A percentile compares a stretch with the other conserved stretches of the same genome.
phyloP scores from a whole-genome alignment of 2,113 vertebrate genomes.

The Laticauda laticaudata region DNA sequence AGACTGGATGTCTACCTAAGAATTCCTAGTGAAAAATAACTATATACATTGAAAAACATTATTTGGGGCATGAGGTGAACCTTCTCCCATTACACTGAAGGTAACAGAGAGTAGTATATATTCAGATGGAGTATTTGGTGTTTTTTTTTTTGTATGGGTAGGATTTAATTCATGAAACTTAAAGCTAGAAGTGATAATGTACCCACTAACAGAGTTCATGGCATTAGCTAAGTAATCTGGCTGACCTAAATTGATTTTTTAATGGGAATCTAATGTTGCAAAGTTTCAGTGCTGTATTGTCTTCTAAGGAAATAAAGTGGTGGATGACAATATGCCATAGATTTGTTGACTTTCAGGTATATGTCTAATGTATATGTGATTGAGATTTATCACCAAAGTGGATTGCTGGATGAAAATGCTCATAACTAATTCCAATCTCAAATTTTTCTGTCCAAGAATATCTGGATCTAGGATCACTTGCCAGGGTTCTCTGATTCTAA shows the following conservation, averaged over 20 bases:
- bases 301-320: background rate
- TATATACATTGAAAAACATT: background rate
- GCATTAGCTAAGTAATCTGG: background rate
- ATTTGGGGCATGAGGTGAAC: background rate
- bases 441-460: background rate
- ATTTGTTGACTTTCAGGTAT: background rate
- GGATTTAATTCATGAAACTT: background rate
- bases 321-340: background rate
- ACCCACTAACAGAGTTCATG: background rate
- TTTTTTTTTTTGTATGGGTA: background rate
- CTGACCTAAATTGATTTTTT: background rate
- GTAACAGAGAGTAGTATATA: background rate
- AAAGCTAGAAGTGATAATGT: background rate
- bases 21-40: background rate
- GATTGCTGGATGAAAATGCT: background rate
- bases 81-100: background rate
- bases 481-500: background rate
- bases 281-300: background rate
- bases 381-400: background rate
- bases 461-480: background rate
- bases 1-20: background rate
- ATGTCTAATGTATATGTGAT: background rate
- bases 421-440: background rate
- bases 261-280: background rate
- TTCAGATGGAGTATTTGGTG: background rate